phyloP scores from a whole-genome alignment of 2,113 vertebrate species.

The Indicator indicator region DNA sequence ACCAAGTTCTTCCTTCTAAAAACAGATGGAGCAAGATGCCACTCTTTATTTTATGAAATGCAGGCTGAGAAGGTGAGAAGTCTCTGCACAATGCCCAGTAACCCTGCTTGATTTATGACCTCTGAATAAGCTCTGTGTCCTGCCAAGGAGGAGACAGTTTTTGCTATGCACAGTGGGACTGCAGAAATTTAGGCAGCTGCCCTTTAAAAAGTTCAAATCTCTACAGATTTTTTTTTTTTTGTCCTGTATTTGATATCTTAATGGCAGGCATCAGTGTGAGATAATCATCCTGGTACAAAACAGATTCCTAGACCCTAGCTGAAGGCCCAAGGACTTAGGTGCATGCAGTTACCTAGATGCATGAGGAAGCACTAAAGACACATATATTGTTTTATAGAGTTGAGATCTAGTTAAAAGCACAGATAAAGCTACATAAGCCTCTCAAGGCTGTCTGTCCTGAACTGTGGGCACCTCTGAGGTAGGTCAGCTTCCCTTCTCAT shows the following conservation, averaged over 20 bases:
- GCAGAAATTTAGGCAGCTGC: not conserved
- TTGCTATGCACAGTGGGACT: rapidly evolving
- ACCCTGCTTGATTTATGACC: not conserved
- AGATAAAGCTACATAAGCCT: not conserved
- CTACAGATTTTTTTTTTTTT: not conserved
- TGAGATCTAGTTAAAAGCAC: not conserved
- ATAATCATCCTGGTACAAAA: not conserved
- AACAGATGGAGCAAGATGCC: not conserved
- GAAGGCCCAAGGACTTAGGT: not conserved
- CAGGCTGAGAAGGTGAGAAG: not conserved
- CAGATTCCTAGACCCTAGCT: not conserved
- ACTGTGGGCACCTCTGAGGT: not conserved
- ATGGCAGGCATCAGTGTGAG: not conserved
- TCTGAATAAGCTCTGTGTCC: not conserved
- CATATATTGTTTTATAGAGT: rapidly evolving
- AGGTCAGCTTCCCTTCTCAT: not conserved
- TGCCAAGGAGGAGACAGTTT: not conserved
- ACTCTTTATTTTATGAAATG: not conserved
- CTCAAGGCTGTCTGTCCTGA: not conserved
- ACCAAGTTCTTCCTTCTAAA: not conserved
- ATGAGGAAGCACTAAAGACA: not conserved
- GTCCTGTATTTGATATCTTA: not conserved
- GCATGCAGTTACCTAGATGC: not conserved
- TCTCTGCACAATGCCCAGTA: not conserved
- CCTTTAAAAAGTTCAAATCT: not conserved